Conservation (phyloP, 2,113 vertebrate genomes). For the Rhegmatorhina hoffmannsi region DNA sequence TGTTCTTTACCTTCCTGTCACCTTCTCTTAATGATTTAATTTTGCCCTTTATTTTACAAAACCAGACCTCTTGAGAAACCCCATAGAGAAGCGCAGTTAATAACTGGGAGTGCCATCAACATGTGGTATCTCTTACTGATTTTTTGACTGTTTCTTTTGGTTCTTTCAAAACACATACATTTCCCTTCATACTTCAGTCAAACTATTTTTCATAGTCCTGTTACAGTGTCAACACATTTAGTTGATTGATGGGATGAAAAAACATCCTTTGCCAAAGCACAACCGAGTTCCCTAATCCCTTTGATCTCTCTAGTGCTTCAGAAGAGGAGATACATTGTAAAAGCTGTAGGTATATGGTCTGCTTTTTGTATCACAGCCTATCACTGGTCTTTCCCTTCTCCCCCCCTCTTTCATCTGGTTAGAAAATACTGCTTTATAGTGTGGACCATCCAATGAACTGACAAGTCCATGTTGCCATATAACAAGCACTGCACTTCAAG, state of each 20-base stretch:
- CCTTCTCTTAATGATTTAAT: neutral
- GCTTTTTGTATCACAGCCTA: neutral
- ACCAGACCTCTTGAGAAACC: neutral
- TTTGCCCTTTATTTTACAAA: neutral
- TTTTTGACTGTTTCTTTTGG: neutral
- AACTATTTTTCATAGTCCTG: neutral
- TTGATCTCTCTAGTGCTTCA: neutral
- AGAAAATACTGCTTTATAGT: neutral
- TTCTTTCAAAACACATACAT: neutral
- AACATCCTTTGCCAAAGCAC: neutral
- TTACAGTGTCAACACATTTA: neutral
- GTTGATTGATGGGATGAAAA: neutral
- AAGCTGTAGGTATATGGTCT: neutral
- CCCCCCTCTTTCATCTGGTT: neutral
- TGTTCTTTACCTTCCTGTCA: neutral
- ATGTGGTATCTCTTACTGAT: neutral
- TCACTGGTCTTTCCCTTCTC: neutral
- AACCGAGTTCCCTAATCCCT: neutral
- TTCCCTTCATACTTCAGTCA: neutral
- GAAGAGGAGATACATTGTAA: neutral
- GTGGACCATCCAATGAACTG: neutral
- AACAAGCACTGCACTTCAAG: neutral
- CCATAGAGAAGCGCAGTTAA: neutral
- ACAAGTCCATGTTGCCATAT: neutral
- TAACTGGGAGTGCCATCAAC: neutral